Base-by-base conservation (phyloP, 1,140 invertebrate genomes). In the Chlorops oryzae region DNA sequence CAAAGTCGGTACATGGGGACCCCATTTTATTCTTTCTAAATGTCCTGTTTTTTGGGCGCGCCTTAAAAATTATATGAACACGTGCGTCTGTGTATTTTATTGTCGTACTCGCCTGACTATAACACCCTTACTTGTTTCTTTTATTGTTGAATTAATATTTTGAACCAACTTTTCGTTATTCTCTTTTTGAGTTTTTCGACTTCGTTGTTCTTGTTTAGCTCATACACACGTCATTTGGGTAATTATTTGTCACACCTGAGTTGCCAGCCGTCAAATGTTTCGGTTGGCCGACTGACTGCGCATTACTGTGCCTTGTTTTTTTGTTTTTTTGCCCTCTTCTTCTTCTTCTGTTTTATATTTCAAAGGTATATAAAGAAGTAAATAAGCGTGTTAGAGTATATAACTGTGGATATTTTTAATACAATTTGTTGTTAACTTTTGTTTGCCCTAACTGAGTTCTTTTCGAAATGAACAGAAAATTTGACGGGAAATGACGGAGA, bases 211-310 rank as follows among this genome's bases (percentile, higher is more conserved):
- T 44, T 44, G 37, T 44, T 44, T 44, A n/a, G 23, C 34, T 12
- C 42, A 13, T 44, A 20, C 24, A 35, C 10, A 47, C 45, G 24
- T 47, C 37, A 48, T 48, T 48, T 59, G 63, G 62, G 62, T 65
- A 65, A 65, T 65, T 65, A 65, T 65, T 65, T 65, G 62, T 65
- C 62, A 65, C 62, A 65, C 62, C 62, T 65, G 62, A 65, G 62
- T 65, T 63, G 54, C 58, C 63, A 56, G 28, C 42, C 24, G 34
- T 44, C 42, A 44, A 44, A 44, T 18, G 22, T n/a, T 17, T 27
- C 42, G 17, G 42, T 44, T 12, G 34, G n/a, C n/a, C 42, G 15
- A 28, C 22, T 20, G 25, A 28, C 23, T 44, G 42, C 42, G 15
- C 42, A 13, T 32, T 28, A 32, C 20, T 44, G 27, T 32, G 28